phyloP scores from a whole-genome alignment of 2,113 vertebrate genomes.

The Mus musculus region GRCm39 chr19:22225501-22226000 shows the following conservation, averaged over 20 bases:
- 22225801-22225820: too few species aligned
- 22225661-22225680: background rate
- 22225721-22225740: background rate
- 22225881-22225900: too few species aligned
- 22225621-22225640: background rate
- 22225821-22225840: background rate
- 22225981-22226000: too few species aligned
- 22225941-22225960: too few species aligned
- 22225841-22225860: background rate
- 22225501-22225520: conserved; percentile 7
- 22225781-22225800: background rate
- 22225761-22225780: background rate
- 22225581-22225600: background rate
- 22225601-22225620: background rate
- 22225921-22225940: too few species aligned
- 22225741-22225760: background rate
- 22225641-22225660: background rate
- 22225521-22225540: background rate
- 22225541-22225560: background rate
- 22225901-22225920: too few species aligned
- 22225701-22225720: background rate
- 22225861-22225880: background rate
- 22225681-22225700: background rate
- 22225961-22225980: too few species aligned
- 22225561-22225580: background rate